Evolutionary conservation across 2,797 vertebrate species (phyloP), one percentile per base, ranked within the genome.

Genomic region (Hypotaenidia philippensis): DNA sequence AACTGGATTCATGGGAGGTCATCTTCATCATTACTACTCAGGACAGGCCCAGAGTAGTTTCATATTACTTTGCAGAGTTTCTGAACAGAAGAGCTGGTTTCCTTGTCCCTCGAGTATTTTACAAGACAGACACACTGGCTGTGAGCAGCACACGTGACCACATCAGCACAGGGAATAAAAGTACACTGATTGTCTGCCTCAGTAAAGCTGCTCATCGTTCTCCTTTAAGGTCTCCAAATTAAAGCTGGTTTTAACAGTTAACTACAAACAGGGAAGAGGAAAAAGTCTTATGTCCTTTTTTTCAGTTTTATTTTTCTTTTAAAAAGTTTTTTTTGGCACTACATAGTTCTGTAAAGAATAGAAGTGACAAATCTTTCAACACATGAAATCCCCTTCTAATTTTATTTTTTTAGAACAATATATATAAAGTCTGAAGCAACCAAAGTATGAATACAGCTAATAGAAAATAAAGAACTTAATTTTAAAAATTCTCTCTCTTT

Each of bases 381-480:
- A 98, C 97, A 99, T 98, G 98, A 99, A 99, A 98, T 98, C 98
- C 98, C 98, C 99, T 98, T 99, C 98, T 98, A 99, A 99, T 99
- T 98, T 99, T 98, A 97, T 98, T 98, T 97, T 94, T 96, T 97
- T 98, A 98, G 98, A 98, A 98, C 98, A 98, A 98, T 98, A 98
- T 98, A 98, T 98, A 98, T 98, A 98, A 98, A 98, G 98, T 98
- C 97, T 98, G 98, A 98, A 97, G 98, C 99, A 99, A 99, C 99
- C 98, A 98, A 99, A 98, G 98, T 99, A 99, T 99, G 99, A 99
- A 99, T 98, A 99, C 98, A 99, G 98, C 99, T 99, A 99, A 99
- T 99, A 99, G 99, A 99, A 99, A 99, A 99, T 99, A 99, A 99
- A 99, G 97, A 98, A 99, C 98, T 98, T 98, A 98, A 98, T 99